These are phyloP conservation scores for Gryllus longicercus DNA, from an alignment of 2,888 invertebrate species.

Conservation along the genomic window DNA sequence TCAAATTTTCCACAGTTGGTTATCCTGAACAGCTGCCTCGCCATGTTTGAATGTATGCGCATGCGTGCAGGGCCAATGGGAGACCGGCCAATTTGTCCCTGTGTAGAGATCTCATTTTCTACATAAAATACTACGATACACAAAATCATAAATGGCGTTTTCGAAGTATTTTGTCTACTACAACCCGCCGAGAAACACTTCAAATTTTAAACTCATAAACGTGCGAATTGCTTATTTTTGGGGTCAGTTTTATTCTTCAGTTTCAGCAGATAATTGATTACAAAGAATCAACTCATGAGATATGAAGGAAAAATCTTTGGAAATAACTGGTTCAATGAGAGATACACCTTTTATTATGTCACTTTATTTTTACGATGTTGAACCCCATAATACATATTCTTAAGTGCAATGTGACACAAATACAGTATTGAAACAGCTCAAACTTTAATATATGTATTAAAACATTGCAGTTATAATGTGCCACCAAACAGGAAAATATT, in stretches of 20 bases:
- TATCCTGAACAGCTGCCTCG: background rate
- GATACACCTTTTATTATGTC: background rate
- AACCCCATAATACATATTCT: slow-evolving; percentile 10
- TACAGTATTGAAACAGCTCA: slow-evolving; percentile 1
- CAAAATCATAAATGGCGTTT: too few species aligned
- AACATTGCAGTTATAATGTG: slow-evolving; percentile 2
- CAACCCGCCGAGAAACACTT: too few species aligned
- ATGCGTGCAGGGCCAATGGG: background rate
- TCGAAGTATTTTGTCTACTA: too few species aligned
- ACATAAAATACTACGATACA: too few species aligned
- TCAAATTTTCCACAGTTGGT: background rate
- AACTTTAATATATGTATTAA: slow-evolving; percentile 2
- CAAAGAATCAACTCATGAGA: too few species aligned
- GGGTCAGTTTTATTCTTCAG: too few species aligned
- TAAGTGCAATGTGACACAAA: slow-evolving; percentile 17
- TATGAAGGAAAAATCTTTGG: too few species aligned
- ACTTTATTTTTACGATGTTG: background rate
- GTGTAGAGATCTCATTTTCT: too few species aligned
- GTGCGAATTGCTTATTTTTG: too few species aligned
- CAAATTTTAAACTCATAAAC: too few species aligned
- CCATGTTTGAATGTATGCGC: background rate
- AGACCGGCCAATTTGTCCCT: background rate
- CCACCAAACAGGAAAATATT: slow-evolving; percentile 17
- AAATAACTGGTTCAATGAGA: too few species aligned
- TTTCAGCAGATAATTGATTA: too few species aligned